These are phyloP conservation scores for Amyelois transitella DNA, from an alignment of 1,140 invertebrate genomes.

Conservation along the genomic window DNA sequence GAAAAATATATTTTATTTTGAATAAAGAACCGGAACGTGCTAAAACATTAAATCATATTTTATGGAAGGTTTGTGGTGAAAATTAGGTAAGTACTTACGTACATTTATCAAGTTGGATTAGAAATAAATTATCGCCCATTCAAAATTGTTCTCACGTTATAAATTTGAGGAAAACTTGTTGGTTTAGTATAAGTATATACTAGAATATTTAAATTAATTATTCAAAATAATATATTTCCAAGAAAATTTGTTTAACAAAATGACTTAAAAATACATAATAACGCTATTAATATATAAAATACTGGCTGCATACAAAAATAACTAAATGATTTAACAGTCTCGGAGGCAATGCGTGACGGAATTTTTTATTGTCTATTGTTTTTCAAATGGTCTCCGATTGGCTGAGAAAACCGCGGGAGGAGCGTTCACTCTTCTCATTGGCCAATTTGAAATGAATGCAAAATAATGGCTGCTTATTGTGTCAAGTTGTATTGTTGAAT, in stretches of 20 bases:
- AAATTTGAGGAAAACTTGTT: not conserved
- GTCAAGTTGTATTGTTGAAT: conserved; percentile 60
- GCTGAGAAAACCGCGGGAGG: conserved; percentile 42
- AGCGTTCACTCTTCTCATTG: conserved; percentile 41
- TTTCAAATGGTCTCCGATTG: conserved; percentile 61
- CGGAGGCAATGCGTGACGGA: conserved; percentile 51
- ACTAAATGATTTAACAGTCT: conserved; percentile 9
- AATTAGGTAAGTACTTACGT: too few species aligned
- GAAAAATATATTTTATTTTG: too few species aligned
- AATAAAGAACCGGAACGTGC: too few species aligned
- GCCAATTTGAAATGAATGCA: conserved; percentile 47
- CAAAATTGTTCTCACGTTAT: too few species aligned
- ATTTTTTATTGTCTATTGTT: conserved; percentile 72
- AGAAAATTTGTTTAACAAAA: not conserved
- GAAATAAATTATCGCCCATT: too few species aligned
- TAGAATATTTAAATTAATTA: not conserved
- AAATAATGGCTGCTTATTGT: conserved; percentile 65
- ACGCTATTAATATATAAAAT: not conserved
- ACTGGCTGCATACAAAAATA: not conserved
- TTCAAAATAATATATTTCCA: not conserved
- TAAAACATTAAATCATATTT: too few species aligned
- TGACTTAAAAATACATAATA: not conserved
- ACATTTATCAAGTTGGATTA: too few species aligned
- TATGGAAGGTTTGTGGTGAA: too few species aligned
- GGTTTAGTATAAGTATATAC: not conserved